Evolutionary conservation across 2,113 vertebrate species (phyloP).

Genomic region (Glaucidium brasilianum): DNA sequence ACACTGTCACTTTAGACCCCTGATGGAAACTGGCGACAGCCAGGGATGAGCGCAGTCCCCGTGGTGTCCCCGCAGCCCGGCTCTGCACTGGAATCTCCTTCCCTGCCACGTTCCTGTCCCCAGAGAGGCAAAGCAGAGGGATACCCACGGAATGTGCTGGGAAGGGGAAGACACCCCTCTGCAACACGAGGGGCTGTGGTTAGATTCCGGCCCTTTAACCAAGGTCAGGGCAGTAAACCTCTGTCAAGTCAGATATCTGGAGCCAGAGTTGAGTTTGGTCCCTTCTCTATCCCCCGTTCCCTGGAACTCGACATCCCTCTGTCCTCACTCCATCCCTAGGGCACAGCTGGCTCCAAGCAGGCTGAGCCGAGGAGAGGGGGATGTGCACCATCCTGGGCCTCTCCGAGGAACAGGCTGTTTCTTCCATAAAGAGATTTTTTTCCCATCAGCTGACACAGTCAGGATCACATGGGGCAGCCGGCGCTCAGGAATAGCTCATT

Average conservation of each 20-base stretch:
- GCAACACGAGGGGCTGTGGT: accelerated
- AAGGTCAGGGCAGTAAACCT: not conserved
- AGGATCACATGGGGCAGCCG: not conserved
- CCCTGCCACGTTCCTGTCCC: not conserved
- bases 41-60: not conserved
- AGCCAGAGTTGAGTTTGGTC: not conserved
- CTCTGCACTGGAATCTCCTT: not conserved
- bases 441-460: conserved; percentile 25
- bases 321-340: not conserved
- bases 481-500: not conserved
- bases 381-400: not conserved
- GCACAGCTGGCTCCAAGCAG: not conserved
- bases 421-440: conserved; percentile 1
- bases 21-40: not conserved
- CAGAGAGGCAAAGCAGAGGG: accelerated
- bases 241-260: accelerated
- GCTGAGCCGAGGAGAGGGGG: not conserved
- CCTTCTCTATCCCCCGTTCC: not conserved
- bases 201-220: not conserved
- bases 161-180: not conserved
- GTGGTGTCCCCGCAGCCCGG: accelerated
- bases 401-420: not conserved
- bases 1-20: not conserved
- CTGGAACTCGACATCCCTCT: not conserved
- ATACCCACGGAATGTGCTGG: accelerated